phyloP scores from a whole-genome alignment of 1,140 invertebrate genomes.

The Cotesia vestalis region DNA sequence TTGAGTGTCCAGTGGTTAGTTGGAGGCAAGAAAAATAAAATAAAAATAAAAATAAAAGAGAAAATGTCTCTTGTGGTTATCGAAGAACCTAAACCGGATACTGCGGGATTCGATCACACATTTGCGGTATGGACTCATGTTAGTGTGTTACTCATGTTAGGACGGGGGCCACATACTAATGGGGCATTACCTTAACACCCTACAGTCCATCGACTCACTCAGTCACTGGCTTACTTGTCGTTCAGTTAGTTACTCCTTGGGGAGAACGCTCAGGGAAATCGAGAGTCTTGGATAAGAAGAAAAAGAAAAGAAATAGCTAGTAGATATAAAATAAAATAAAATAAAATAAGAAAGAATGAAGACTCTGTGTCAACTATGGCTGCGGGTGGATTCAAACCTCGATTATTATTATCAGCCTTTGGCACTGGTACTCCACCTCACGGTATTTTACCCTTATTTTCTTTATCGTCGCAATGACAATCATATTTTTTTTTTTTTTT shows the following conservation, averaged over 20 bases:
- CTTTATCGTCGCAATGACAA: constrained; percentile 9
- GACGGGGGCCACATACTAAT: constrained; percentile 64
- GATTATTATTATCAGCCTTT: constrained; percentile 24
- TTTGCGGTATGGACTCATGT: constrained; percentile 52
- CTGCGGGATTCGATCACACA: constrained; percentile 49
- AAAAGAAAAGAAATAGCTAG: constrained; percentile 17
- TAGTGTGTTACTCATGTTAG: constrained; percentile 50
- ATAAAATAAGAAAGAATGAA: constrained; percentile 20
- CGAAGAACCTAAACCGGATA: constrained; percentile 8
- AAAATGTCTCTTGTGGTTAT: constrained; percentile 36
- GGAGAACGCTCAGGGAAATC: constrained; percentile 38
- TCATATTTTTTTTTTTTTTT: constrained; percentile 14
- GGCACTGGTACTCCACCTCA: constrained; percentile 15
- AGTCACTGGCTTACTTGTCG: constrained; percentile 46
- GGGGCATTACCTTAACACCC: constrained; percentile 65
- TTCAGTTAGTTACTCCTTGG: constrained; percentile 64
- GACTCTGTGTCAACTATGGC: constrained; percentile 3
- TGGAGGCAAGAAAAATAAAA: constrained; percentile 12
- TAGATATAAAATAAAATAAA: no score
- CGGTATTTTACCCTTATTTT: not conserved
- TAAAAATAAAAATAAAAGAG: constrained; percentile 23
- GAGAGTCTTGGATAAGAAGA: constrained; percentile 17
- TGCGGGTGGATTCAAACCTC: constrained; percentile 6
- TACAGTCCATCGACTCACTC: constrained; percentile 24
- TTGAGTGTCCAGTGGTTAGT: constrained; percentile 3